Conservation (phyloP, 2,888 invertebrate genomes). For the Cremastinae sp. region DNA sequence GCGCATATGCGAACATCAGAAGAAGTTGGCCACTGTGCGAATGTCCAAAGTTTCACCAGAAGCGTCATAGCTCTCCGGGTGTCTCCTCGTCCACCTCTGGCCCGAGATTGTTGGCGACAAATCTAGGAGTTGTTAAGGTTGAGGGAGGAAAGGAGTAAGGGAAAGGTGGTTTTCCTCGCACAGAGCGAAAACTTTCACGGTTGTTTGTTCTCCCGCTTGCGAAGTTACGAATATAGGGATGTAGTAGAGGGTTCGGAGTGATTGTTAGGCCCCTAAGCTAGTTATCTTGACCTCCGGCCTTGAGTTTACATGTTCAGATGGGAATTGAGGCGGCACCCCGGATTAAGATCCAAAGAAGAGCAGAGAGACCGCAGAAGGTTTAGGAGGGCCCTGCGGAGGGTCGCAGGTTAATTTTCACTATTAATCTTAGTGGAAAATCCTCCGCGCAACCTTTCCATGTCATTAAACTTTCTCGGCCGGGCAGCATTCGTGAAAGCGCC, state of each 20-base stretch:
- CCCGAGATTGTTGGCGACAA: slow-evolving; percentile 55
- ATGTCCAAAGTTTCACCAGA: slow-evolving; percentile 52
- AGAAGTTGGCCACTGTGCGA: slow-evolving; percentile 45
- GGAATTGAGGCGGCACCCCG: slow-evolving; percentile 34
- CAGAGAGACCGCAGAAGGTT: slow-evolving; percentile 1
- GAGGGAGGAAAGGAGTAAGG: too few relatives aligned
- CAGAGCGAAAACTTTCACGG: slow-evolving; percentile 45
- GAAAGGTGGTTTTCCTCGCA: slow-evolving; percentile 3
- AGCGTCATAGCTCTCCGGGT: slow-evolving; percentile 32
- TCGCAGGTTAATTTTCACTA: slow-evolving; percentile 30
- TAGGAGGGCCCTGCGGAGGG: slow-evolving; percentile 3
- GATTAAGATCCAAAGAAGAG: slow-evolving; percentile 21
- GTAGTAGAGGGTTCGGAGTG: background rate
- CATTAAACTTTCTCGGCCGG: slow-evolving; percentile 16
- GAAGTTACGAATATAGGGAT: slow-evolving; percentile 10
- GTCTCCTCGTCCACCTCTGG: slow-evolving; percentile 26
- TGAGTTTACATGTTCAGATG: slow-evolving; percentile 35
- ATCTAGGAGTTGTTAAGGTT: slow-evolving; percentile 36
- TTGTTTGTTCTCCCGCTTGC: slow-evolving; percentile 41
- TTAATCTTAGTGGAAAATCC: slow-evolving; percentile 39
- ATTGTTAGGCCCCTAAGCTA: slow-evolving; percentile 40
- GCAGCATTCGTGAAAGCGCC: slow-evolving; percentile 5
- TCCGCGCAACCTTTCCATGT: background rate
- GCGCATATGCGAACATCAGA: slow-evolving; percentile 39
- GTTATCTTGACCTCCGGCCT: slow-evolving; percentile 50